A percentile compares a stretch with the other conserved stretches of the same genome.
phyloP scores from a whole-genome alignment of 2,797 vertebrate species.

The Neosilurus hyrtlii region DNA sequence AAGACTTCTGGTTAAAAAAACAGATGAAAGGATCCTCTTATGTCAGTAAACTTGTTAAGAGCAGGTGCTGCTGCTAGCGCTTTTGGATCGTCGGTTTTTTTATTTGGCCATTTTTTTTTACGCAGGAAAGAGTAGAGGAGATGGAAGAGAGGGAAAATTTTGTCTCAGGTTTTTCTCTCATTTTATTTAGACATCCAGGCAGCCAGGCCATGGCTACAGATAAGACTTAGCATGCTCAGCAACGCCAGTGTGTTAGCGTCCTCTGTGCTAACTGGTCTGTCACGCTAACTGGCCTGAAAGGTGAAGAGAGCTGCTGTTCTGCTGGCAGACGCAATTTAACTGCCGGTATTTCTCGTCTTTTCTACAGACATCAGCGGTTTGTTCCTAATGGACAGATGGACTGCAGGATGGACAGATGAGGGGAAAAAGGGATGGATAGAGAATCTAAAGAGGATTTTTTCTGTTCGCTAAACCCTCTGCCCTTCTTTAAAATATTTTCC shows the following conservation, averaged over 20 bases:
- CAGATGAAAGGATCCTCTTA: constrained; percentile 72
- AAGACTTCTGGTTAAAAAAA: constrained; percentile 55
- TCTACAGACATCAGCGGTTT: constrained; percentile 51
- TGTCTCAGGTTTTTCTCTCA: constrained; percentile 45
- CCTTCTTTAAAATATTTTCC: background rate
- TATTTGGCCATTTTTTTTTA: constrained; percentile 51
- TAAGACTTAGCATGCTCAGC: constrained; percentile 65
- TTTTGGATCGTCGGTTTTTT: constrained; percentile 62
- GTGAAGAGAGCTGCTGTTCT: constrained; percentile 40
- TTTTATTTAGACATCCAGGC: constrained; percentile 50
- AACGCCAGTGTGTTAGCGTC: constrained; percentile 43
- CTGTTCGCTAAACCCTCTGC: background rate
- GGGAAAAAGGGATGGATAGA: background rate
- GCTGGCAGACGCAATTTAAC: constrained; percentile 39
- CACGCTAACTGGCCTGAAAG: constrained; percentile 51
- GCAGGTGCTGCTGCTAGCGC: constrained; percentile 63
- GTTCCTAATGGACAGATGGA: constrained; percentile 39
- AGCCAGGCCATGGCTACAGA: constrained; percentile 56
- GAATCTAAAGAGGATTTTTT: background rate
- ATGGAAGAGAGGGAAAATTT: constrained; percentile 54
- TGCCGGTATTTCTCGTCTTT: constrained; percentile 44
- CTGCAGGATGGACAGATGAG: constrained; percentile 3
- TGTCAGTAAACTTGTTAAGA: constrained; percentile 70
- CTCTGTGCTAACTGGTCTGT: constrained; percentile 57
- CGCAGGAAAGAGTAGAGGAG: constrained; percentile 45